Conservation (phyloP, 1,140 invertebrate genomes). For the Drosophila tropicalis region DNA sequence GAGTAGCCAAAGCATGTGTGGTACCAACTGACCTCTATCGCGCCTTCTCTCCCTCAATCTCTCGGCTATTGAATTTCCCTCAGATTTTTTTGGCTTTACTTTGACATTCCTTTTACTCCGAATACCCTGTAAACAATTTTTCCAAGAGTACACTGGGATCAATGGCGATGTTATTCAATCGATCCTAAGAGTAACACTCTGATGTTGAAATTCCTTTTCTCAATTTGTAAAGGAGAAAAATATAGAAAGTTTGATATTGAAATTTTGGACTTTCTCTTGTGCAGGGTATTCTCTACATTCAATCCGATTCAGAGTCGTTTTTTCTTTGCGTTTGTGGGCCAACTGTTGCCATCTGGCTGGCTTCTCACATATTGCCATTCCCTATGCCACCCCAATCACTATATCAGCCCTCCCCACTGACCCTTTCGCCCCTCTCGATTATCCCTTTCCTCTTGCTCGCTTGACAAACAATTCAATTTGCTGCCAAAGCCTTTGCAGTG, state of each 20-base stretch:
- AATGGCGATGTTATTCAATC: too few relatives aligned
- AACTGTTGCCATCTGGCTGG: constrained; percentile 53
- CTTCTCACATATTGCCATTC: constrained; percentile 29
- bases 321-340: constrained; percentile 42
- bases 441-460: neutral
- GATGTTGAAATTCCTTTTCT: too few relatives aligned
- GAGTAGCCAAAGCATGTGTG: constrained; percentile 17
- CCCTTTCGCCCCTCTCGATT: neutral
- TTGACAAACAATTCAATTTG: constrained; percentile 73
- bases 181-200: too few relatives aligned
- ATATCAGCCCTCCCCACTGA: neutral
- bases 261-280: too few relatives aligned
- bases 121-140: constrained; percentile 20
- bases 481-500: constrained; percentile 39
- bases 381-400: too few relatives aligned
- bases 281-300: neutral
- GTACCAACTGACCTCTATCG: neutral
- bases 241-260: too few relatives aligned
- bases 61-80: constrained; percentile 52
- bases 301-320: neutral
- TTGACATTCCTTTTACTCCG: constrained; percentile 45
- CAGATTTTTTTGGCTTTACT: constrained; percentile 51
- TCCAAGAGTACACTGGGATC: constrained; percentile 9
- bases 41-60: neutral
- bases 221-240: too few relatives aligned